Percentiles rank a stretch among this genome's conserved stretches.
phyloP scores from a whole-genome alignment of 2,113 vertebrate genomes.

The Acrocephalus kingi region DNA sequence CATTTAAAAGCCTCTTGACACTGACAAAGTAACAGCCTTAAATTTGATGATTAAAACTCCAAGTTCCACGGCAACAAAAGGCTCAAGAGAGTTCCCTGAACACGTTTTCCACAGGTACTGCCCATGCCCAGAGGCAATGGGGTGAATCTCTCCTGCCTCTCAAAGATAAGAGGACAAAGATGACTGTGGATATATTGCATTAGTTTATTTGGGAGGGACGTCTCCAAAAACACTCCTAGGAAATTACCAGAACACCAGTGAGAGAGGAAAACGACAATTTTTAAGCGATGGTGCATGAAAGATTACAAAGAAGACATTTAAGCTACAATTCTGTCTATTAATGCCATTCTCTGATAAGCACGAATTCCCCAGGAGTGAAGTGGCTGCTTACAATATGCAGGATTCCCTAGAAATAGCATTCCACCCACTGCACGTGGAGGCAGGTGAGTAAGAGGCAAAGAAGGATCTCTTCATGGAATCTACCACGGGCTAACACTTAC shows the following conservation, averaged over 20 bases:
- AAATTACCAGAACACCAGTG: not conserved
- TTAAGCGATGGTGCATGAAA: not conserved
- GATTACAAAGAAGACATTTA: not conserved
- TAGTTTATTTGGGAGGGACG: not conserved
- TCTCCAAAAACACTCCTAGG: not conserved
- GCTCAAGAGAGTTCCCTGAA: not conserved
- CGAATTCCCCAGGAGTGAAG: not conserved
- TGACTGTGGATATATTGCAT: fast-evolving
- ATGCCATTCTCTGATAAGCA: not conserved
- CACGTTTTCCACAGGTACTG: not conserved
- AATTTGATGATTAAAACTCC: not conserved
- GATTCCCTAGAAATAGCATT: not conserved
- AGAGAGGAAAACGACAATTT: not conserved
- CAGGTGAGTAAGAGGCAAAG: not conserved
- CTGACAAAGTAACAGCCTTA: not conserved
- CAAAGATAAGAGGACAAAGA: not conserved
- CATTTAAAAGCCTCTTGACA: not conserved
- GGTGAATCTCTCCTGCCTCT: not conserved
- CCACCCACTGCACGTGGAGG: not conserved
- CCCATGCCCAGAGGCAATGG: not conserved
- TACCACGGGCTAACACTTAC: not conserved
- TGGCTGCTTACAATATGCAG: not conserved
- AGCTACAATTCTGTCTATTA: not conserved
- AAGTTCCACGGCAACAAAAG: fast-evolving
- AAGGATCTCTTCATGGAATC: not conserved